Conservation (phyloP, 2,888 invertebrate genomes). For the Rhagium mordax region DNA sequence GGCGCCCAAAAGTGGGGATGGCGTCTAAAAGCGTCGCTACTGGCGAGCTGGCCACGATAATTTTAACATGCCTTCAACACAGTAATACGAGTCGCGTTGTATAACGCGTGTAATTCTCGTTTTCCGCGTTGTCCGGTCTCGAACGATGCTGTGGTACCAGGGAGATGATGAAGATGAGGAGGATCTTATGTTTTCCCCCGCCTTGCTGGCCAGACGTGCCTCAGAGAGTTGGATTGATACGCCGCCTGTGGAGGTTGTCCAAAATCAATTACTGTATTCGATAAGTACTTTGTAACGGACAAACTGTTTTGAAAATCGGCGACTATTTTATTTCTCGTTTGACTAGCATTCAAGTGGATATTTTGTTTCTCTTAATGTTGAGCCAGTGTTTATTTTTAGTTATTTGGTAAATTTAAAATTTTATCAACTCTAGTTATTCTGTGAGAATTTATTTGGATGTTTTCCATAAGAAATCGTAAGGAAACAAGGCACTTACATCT, state of each 20-base stretch:
- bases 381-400: slow-evolving; percentile 28
- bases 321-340: not conserved
- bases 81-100: slow-evolving; percentile 39
- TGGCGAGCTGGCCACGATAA: slow-evolving; percentile 45
- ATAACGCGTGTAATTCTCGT: slow-evolving; percentile 30
- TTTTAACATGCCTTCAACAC: slow-evolving; percentile 35
- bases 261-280: slow-evolving; percentile 3
- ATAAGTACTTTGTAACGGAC: slow-evolving; percentile 13
- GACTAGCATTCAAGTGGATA: not conserved
- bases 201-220: slow-evolving; percentile 87
- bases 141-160: slow-evolving; percentile 82
- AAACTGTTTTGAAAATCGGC: not conserved
- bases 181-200: slow-evolving; percentile 89
- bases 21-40: slow-evolving; percentile 61
- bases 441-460: slow-evolving; percentile 11
- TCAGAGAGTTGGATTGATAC: slow-evolving; percentile 93
- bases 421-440: slow-evolving; percentile 7
- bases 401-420: slow-evolving; percentile 20
- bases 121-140: slow-evolving; percentile 4
- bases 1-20: slow-evolving; percentile 41
- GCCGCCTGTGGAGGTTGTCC: slow-evolving; percentile 85
- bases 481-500: not conserved
- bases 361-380: not conserved
- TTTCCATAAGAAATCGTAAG: slow-evolving; percentile 5
- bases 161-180: slow-evolving; percentile 88